Percentiles rank a stretch among this genome's conserved stretches.
Evolutionary conservation across 2,888 invertebrate species (phyloP).

Genomic region (Apodemia mormo): DNA sequence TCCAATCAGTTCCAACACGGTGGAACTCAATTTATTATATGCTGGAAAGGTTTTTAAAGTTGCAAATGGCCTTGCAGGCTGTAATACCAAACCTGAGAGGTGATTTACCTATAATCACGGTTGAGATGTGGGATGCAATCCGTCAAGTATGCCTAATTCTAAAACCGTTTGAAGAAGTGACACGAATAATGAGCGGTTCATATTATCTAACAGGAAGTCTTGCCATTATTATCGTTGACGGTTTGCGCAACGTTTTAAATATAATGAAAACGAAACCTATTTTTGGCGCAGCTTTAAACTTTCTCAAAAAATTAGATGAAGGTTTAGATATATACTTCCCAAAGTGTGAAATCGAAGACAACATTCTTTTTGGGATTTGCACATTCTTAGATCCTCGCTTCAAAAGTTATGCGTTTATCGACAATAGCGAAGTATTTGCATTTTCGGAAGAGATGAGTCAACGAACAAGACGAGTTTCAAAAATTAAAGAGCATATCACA

Average conservation of each 20-base stretch:
- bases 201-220: conserved; percentile 25
- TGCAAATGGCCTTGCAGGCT: conserved; percentile 27
- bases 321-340: conserved; percentile 24
- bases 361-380: conserved; percentile 26
- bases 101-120: conserved; percentile 28
- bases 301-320: conserved; percentile 7
- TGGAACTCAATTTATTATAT: conserved; percentile 35
- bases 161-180: conserved; percentile 33
- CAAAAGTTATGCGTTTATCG: neutral
- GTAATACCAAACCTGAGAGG: conserved; percentile 23
- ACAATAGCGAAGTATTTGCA: neutral
- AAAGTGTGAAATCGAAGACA: conserved; percentile 24
- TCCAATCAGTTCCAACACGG: conserved; percentile 30
- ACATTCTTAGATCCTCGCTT: conserved; percentile 30
- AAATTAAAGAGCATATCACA: neutral
- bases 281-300: neutral
- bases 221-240: conserved; percentile 29
- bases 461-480: neutral
- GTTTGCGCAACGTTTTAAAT: conserved; percentile 30
- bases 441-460: neutral
- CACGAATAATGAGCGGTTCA: conserved; percentile 26
- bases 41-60: conserved; percentile 30
- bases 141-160: conserved; percentile 30
- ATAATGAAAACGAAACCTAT: conserved; percentile 25
- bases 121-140: conserved; percentile 29